Base-by-base conservation (phyloP, 2,797 vertebrate species). In the Coendou prehensilis region DNA sequence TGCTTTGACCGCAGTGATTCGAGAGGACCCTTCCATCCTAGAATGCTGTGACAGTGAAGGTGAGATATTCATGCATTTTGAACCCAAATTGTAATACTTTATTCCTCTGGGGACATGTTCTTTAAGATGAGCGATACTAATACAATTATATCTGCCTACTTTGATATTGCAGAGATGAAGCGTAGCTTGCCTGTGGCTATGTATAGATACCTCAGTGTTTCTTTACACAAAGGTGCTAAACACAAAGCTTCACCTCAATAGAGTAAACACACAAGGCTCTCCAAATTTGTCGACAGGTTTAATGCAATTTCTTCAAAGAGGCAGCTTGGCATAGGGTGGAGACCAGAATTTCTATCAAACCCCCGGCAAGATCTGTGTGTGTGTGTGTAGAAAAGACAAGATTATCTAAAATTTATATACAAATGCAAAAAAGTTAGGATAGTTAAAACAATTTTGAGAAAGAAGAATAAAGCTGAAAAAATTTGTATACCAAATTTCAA, bases 1-100 rank as follows among this genome's bases (percentile, higher is more conserved):
- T 97, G 99, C 99, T 28, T 97, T 99, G 95, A 99, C 99, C 37
- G 98, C 99, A 2, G 98, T 99, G 93, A 99, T 99, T 96, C 98
- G 98, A 47, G 99, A 99, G 97, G 99, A 99, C 96, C 99, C 99
- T 45, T 99, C 99, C 89, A 99, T 99, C 97, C 98, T 99, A 92
- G 99, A 99, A 97, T 99, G 98, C 97, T 99, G 99, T 8, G 99
- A 99, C 95, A 98, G 98, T 3, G 99, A 99, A 97, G 99, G 99
- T 99, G 98, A 98, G 97, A 15, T 18, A 37, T 82, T 28, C 54
- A 37, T 75, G 18, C 54, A 75, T 30, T 75, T 71, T 71, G 3
- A 88, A 41, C 30, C 17, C 37, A 79, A 59, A 28, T 59, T 76
- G 18, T 18, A 57, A 18, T 82, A 33, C 6, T 56, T 23, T 87